phyloP scores from a whole-genome alignment of 2,797 vertebrate genomes.

The Catamblyrhynchus diadema region DNA sequence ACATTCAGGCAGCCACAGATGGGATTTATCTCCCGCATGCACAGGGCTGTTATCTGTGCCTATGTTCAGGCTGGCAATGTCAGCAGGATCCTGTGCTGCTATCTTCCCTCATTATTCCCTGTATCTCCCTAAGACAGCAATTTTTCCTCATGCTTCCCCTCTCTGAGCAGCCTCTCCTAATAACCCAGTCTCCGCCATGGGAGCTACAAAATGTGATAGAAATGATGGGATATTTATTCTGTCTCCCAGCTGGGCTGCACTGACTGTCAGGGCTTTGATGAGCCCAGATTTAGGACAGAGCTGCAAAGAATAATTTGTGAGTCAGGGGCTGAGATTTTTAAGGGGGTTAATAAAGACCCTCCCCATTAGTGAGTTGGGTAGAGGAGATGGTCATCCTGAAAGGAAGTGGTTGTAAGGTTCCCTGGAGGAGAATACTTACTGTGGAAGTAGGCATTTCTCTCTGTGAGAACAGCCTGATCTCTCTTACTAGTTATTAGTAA shows the following conservation, averaged over 20 bases:
- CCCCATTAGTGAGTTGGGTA: background rate
- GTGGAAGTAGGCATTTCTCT: background rate
- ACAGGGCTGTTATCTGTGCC: background rate
- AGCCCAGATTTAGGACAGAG: background rate
- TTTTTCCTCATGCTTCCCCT: background rate
- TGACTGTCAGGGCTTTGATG: background rate
- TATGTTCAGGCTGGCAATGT: background rate
- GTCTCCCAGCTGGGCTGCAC: background rate
- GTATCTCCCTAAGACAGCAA: background rate
- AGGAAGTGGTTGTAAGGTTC: background rate
- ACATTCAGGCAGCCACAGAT: background rate
- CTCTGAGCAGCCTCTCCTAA: background rate
- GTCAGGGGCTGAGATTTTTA: background rate
- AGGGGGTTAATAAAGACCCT: background rate
- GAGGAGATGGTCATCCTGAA: background rate
- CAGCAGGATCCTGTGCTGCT: background rate
- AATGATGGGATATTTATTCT: background rate
- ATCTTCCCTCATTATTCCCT: background rate
- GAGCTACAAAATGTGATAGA: background rate
- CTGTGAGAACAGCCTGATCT: background rate
- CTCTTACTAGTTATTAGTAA: background rate
- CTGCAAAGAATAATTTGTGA: background rate
- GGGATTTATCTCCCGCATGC: background rate
- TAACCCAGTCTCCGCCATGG: background rate
- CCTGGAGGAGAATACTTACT: background rate